Evolutionary conservation across 2,113 vertebrate genomes (phyloP).

Genomic region (Carassius auratus): DNA sequence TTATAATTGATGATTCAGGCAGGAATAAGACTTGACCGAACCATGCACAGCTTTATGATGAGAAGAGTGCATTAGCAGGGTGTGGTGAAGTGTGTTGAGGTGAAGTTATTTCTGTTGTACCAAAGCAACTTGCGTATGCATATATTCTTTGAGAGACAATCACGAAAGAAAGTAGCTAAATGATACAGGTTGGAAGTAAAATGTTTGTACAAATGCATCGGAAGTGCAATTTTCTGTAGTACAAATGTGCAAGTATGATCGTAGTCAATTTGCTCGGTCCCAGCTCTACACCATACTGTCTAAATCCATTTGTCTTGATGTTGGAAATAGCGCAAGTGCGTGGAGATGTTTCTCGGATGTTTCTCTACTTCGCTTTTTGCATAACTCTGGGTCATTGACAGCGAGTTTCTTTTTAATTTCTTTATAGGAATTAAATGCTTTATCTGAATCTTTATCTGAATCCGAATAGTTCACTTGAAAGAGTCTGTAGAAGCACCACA

Average conservation of each 20-base stretch:
- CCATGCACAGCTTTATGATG: not conserved
- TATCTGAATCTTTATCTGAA: no score
- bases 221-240: no score
- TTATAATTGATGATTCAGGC: slow-evolving; percentile 48
- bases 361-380: no score
- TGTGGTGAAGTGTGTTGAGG: not conserved
- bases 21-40: slow-evolving; percentile 17
- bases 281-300: no score
- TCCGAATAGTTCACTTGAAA: no score
- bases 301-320: slow-evolving; percentile 1
- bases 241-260: no score
- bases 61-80: not conserved
- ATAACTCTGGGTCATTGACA: no score
- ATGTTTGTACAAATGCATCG: not conserved
- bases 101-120: not conserved
- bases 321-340: not conserved
- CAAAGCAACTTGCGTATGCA: not conserved
- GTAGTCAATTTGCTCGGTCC: no score
- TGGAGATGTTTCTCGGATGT: not conserved
- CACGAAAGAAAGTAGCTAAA: not conserved
- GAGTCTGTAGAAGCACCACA: no score
- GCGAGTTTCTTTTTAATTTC: no score
- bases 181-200: not conserved
- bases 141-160: not conserved
- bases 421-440: no score